Evolutionary conservation across 2,888 invertebrate genomes (phyloP), one percentile per base, ranked within the genome.

Genomic region (Chrysomela aeneicollis): DNA sequence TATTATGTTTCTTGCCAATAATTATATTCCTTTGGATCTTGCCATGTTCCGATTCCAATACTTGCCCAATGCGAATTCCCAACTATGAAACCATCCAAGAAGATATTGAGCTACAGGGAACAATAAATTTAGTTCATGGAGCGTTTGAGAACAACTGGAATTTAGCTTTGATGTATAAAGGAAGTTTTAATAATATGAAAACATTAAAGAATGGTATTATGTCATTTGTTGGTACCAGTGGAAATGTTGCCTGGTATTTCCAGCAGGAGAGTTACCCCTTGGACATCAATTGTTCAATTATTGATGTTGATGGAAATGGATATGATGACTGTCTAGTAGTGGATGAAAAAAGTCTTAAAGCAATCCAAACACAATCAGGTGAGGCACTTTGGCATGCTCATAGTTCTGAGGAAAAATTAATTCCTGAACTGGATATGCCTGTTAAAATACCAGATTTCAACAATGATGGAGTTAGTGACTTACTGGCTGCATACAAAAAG

Each of bases 241-340:
- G 93, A 0, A 87, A 87, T 64, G 87, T 90, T 0, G 88, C 90
- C 1, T 93, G 93, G 93, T 90, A 88, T 75, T 89, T 90, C 22
- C 85, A 88, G 68, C 88, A 92, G 76, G 86, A 85, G 46, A 87
- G 88, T 73, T 87, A 89, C 72, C 92, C 93, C 0, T 86, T 86
- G 21, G 87, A 89, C 75, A 88, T 93, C 32, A 90, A 92, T 77
- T 94, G 94, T 76, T 86, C 88, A 21, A 81, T 90, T 0, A 84
- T 93, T 59, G 93, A 93, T 82, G 87, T 90, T 0, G 89, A 92
- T 79, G 85, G 83, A 57, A 90, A 92, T 77, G 90, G 88, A 9
- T 86, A 87, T 59, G 86, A 88, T 10, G 92, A 93, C 76, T 94
- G 94, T 72, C 84, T 94, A 60, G 87, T 93, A 4, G 85, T 90